Evolutionary conservation across 1,140 invertebrate species (phyloP), one percentile per base, ranked within the genome.

Genomic region (Zaprionus africanus): DNA sequence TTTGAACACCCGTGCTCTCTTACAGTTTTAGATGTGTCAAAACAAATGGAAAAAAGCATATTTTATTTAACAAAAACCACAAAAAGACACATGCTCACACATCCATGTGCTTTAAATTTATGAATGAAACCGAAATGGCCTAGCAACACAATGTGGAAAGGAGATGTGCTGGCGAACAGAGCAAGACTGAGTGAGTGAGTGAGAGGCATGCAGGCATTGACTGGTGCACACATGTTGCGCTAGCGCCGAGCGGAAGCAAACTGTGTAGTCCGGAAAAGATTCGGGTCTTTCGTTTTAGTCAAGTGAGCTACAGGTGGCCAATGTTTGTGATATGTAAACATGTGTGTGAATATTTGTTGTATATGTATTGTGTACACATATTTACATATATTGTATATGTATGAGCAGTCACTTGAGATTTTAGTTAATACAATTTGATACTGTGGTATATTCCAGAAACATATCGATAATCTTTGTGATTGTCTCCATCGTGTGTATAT

Each of bases 201-300:
- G 56, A 61, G 22, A 12, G n/a, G 49, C 7, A 58, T 31, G 69
- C 6, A 59, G 64, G 22, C 41, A 49, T 26, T 66, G 69, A 69
- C 77, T 74, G 68, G 56, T 70, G 67, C 56, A 75, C 83, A 87
- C 83, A 87, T 87, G 83, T 88, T 87, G 81, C 84, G 68, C 67
- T 76, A 81, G 69, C 81, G 83, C 73, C 83, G 72, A 79, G 54
- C 76, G 75, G 63, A 67, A 60, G 46, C 73, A 80, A 81, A 70
- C 31, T 34, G 28, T 65, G 60, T 65, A 46, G 59, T 76, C 67
- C 61, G 78, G 58, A 73, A 82, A 88, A 80, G 80, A 60, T 49
- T 12, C 54, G 66, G 66, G 56, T 36, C 62, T 83, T 78, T 62
- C 61, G 34, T 54, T 15, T 22, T 4, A 0, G 15, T 13, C 11